Percentiles rank a stretch among this genome's conserved stretches.
phyloP scores from a whole-genome alignment of 2,797 vertebrate species.

The Halcyon badia region DNA sequence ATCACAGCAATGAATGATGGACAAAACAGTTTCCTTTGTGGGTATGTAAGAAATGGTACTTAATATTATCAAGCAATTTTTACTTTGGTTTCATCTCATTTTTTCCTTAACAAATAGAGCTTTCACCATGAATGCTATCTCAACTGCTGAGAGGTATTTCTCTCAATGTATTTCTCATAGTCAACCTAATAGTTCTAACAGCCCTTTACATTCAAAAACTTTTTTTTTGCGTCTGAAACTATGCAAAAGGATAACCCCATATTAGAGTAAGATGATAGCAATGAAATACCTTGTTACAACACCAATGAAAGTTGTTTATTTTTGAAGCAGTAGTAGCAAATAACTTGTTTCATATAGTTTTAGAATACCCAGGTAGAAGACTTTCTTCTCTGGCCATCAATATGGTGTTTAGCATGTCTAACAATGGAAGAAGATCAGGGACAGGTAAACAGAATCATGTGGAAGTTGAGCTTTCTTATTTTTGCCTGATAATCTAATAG shows the following conservation, averaged over 20 bases:
- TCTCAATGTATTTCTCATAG: neutral
- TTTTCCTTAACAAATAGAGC: neutral
- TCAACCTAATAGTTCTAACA: neutral
- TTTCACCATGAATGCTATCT: neutral
- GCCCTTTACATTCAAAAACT: neutral
- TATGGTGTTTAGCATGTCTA: neutral
- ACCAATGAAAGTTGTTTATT: neutral
- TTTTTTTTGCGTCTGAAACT: neutral
- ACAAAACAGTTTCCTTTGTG: constrained; percentile 1
- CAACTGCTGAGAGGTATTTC: neutral
- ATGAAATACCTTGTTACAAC: neutral
- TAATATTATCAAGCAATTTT: constrained; percentile 11
- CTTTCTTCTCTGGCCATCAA: neutral
- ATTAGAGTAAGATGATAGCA: neutral
- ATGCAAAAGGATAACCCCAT: neutral
- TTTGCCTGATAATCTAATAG: neutral
- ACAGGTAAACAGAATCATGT: neutral
- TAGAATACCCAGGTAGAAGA: neutral
- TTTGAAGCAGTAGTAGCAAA: neutral
- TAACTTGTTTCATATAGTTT: neutral
- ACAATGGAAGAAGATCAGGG: neutral
- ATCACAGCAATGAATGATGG: neutral
- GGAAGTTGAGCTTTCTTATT: neutral
- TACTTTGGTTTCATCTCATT: neutral
- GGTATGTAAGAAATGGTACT: neutral